Conservation (phyloP, 1,140 invertebrate species). For the Halotydeus destructor region DNA sequence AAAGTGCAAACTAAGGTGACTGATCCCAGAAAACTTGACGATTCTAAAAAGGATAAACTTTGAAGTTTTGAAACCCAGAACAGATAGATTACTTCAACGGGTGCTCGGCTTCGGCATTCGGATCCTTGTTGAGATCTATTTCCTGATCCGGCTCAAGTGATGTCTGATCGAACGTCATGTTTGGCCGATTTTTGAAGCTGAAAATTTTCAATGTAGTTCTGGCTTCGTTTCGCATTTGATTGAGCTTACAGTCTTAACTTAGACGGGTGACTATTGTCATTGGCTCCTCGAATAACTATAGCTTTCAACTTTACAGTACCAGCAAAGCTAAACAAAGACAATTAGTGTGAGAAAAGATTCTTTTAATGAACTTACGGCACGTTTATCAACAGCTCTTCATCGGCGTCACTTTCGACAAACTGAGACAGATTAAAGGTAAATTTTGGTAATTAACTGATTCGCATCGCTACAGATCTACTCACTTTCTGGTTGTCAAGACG, state of each 20-base stretch:
- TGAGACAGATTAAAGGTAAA: too few species aligned
- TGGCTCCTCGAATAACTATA: constrained; percentile 65
- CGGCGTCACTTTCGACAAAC: constrained; percentile 83
- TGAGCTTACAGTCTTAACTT: constrained; percentile 65
- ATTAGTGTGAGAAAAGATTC: background rate
- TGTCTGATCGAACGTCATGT: constrained; percentile 83
- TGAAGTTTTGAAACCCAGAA: constrained; percentile 9
- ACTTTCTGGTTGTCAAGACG: too few species aligned
- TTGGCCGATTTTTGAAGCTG: constrained; percentile 64
- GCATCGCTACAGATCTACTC: too few species aligned
- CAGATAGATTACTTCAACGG: too few species aligned
- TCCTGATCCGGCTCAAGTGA: constrained; percentile 53
- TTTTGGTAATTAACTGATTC: too few species aligned
- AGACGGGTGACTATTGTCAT: constrained; percentile 56
- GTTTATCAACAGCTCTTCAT: constrained; percentile 82
- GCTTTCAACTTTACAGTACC: constrained; percentile 86
- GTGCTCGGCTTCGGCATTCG: too few species aligned
- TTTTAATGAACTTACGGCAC: constrained; percentile 46
- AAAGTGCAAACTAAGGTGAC: constrained; percentile 71
- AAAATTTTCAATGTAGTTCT: background rate
- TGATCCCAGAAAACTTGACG: constrained; percentile 67
- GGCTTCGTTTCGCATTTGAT: too few species aligned
- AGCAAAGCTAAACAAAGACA: constrained; percentile 32
- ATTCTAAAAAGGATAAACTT: constrained; percentile 36
- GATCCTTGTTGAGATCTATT: constrained; percentile 64